Percentiles rank a stretch among this genome's conserved stretches.
phyloP scores from a whole-genome alignment of 2,888 invertebrate species.

The Erebia aethiops region DNA sequence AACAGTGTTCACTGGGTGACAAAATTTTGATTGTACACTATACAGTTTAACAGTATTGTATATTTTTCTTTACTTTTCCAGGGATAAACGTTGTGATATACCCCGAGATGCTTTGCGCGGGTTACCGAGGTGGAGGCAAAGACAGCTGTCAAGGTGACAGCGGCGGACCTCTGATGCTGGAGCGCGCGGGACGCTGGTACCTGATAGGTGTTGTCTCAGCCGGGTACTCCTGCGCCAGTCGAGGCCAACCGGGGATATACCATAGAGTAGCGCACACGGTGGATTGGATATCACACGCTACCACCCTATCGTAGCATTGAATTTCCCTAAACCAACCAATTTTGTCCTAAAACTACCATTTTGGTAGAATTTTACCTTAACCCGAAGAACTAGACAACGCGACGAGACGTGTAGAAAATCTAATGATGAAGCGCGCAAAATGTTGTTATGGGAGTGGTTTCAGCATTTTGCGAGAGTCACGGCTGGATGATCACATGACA shows the following conservation, averaged over 20 bases:
- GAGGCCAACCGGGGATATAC: conserved; percentile 97
- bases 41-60: too few relatives aligned
- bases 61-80: conserved; percentile 47
- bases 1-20: too few relatives aligned
- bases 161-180: conserved; percentile 95
- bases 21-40: too few relatives aligned
- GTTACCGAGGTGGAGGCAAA: conserved; percentile 93
- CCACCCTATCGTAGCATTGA: conserved; percentile 65
- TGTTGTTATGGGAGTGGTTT: too few relatives aligned
- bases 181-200: conserved; percentile 93
- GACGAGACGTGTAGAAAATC: too few relatives aligned
- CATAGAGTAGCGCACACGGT: conserved; percentile 96
- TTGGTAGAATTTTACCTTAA: conserved; percentile 14
- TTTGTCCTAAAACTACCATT: conserved; percentile 1
- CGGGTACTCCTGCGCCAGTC: conserved; percentile 96
- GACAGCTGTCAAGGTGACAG: conserved; percentile 92
- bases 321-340: conserved; percentile 34
- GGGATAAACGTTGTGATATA: conserved; percentile 95
- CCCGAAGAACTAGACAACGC: too few relatives aligned
- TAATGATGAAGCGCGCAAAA: too few relatives aligned
- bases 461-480: too few relatives aligned
- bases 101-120: conserved; percentile 97
- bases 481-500: too few relatives aligned
- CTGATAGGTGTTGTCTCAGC: conserved; percentile 96
- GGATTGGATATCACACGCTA: conserved; percentile 92